Conservation (phyloP, 1,140 invertebrate genomes). For the Macrosteles quadrilineatus region DNA sequence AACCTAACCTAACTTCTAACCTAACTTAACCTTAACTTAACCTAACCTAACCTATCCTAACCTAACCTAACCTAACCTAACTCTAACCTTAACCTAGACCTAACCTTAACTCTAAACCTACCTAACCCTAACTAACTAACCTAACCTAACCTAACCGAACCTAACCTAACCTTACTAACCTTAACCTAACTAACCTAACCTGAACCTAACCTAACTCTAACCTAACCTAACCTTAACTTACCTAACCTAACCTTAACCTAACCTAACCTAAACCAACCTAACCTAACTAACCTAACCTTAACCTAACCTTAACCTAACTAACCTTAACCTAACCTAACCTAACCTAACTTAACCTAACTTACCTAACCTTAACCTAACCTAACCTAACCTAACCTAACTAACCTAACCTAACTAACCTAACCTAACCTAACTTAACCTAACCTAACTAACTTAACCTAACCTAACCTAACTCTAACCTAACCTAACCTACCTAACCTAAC, state of each 20-base stretch:
- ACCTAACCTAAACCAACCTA: too few species aligned
- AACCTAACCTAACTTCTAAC: too few species aligned
- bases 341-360: constrained; percentile 43
- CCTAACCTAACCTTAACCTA: too few species aligned
- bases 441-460: too few species aligned
- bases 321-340: constrained; percentile 44
- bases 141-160: constrained; percentile 51
- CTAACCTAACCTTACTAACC: constrained; percentile 46
- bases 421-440: constrained; percentile 40
- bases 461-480: too few species aligned
- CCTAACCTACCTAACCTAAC: constrained; percentile 33
- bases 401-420: constrained; percentile 42
- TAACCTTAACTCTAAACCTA: constrained; percentile 39
- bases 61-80: constrained; percentile 40
- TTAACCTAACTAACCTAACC: constrained; percentile 48
- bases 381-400: constrained; percentile 42
- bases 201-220: constrained; percentile 47
- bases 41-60: constrained; percentile 29
- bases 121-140: constrained; percentile 44
- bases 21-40: constrained; percentile 36
- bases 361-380: too few species aligned
- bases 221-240: too few species aligned
- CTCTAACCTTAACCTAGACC: constrained; percentile 41
- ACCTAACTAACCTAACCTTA: constrained; percentile 49
- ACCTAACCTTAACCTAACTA: constrained; percentile 47